Conservation (phyloP, 2,797 vertebrate species). For the Anguilla pacifica region DNA sequence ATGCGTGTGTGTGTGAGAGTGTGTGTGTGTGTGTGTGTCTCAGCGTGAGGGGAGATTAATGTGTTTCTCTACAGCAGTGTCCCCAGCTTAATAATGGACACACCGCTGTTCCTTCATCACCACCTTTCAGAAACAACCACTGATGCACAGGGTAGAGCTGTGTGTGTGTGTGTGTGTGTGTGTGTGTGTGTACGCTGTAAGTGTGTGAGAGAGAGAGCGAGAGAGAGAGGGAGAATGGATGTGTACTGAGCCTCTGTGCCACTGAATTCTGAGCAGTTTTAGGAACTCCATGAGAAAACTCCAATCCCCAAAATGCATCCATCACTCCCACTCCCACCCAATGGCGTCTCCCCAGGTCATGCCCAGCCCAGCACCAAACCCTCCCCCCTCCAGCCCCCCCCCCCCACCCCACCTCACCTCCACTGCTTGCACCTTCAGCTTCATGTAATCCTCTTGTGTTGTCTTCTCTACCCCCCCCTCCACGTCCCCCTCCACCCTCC, state of each 20-base stretch:
- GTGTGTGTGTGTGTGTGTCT: neutral
- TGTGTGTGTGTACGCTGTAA: neutral
- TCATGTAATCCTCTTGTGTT: constrained; percentile 83
- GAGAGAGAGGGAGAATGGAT: constrained; percentile 32
- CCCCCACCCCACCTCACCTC: constrained; percentile 69
- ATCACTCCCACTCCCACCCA: neutral
- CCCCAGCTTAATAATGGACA: neutral
- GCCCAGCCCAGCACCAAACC: neutral
- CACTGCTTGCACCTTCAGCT: constrained; percentile 82
- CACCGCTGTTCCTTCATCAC: neutral
- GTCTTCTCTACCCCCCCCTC: constrained; percentile 65
- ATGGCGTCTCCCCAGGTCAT: neutral
- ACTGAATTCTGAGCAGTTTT: neutral
- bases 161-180: neutral
- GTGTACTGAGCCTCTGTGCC: neutral
- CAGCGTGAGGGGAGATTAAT: neutral
- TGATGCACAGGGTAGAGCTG: neutral
- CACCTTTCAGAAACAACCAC: neutral
- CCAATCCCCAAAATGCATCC: no score
- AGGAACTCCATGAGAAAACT: no score
- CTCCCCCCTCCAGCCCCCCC: neutral
- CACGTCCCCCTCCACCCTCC: no score
- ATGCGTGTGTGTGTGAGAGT: neutral
- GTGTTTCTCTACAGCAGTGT: neutral
- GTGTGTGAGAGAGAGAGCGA: constrained; percentile 19